Evolutionary conservation across 2,888 invertebrate genomes (phyloP).

Genomic region (Platycheirus rosarum): DNA sequence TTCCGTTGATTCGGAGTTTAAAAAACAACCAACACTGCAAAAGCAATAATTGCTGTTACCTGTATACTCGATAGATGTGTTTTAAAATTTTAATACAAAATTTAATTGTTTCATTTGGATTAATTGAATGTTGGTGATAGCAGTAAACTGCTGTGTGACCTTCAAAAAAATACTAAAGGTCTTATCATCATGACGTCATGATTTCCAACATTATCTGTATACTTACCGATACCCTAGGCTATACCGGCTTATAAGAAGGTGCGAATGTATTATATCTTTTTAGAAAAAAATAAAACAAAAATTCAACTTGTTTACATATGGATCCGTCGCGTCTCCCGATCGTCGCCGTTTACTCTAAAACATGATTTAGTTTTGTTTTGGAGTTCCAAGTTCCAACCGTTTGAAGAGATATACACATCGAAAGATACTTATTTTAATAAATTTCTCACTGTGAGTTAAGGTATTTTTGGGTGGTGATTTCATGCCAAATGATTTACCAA

Average conservation of each 20-base stretch:
- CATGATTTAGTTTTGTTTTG: slow-evolving; percentile 50
- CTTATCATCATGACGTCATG: slow-evolving; percentile 68
- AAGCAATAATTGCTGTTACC: slow-evolving; percentile 16
- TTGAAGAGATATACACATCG: slow-evolving; percentile 30
- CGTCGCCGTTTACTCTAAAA: slow-evolving; percentile 3
- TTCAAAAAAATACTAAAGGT: slow-evolving; percentile 13
- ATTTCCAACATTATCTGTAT: neutral
- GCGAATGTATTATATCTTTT: slow-evolving; percentile 10
- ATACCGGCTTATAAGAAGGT: slow-evolving; percentile 22
- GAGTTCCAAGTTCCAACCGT: slow-evolving; percentile 13
- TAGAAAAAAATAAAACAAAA: neutral
- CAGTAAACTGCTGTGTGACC: slow-evolving; percentile 19
- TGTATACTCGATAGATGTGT: slow-evolving; percentile 3
- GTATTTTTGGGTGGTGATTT: slow-evolving; percentile 58
- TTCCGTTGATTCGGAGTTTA: neutral
- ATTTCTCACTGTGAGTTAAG: slow-evolving; percentile 33
- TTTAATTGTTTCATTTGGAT: neutral
- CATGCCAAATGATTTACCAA: slow-evolving; percentile 43
- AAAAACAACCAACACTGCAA: neutral
- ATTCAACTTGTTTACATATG: too few species aligned
- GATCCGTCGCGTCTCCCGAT: neutral
- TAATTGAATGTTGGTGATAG: slow-evolving; percentile 4
- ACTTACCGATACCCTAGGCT: neutral
- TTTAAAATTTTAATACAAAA: slow-evolving; percentile 10
- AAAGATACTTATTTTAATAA: neutral